Conservation (phyloP, 2,888 invertebrate species). For the Nebria brevicollis region DNA sequence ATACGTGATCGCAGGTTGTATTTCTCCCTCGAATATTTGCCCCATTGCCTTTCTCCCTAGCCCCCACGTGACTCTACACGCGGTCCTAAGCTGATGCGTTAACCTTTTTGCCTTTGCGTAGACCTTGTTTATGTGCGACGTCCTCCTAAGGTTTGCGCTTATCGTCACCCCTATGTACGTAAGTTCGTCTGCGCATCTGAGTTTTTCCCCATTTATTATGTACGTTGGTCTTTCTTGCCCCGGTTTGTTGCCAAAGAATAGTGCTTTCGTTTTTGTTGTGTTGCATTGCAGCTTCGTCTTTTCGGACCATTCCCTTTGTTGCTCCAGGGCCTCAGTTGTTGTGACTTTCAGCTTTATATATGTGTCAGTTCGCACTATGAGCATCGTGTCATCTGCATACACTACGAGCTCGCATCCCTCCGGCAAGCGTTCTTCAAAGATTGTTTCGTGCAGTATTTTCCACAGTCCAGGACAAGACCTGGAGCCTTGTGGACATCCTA, state of each 20-base stretch:
- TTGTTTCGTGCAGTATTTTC: constrained; percentile 34
- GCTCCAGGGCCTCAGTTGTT: too few species aligned
- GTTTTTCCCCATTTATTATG: constrained; percentile 13
- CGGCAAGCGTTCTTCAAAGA: constrained; percentile 22
- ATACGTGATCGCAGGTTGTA: constrained; percentile 32
- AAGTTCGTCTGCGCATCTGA: constrained; percentile 36
- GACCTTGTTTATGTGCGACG: constrained; percentile 10
- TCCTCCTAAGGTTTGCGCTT: constrained; percentile 30
- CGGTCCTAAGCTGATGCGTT: constrained; percentile 28
- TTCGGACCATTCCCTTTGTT: too few species aligned
- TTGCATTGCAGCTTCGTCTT: constrained; percentile 30
- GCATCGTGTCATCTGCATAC: too few species aligned
- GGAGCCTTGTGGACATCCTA: constrained; percentile 46
- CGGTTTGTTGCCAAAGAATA: constrained; percentile 39
- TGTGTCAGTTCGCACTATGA: too few species aligned
- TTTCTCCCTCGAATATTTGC: constrained; percentile 37
- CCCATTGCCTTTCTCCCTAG: constrained; percentile 22
- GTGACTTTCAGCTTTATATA: too few species aligned
- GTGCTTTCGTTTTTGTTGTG: constrained; percentile 34
- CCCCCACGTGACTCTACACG: constrained; percentile 35
- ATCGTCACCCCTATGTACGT: constrained; percentile 37
- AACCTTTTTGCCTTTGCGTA: constrained; percentile 13
- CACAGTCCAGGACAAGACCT: constrained; percentile 39
- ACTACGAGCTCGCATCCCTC: constrained; percentile 33
- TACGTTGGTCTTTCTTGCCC: constrained; percentile 41